Conservation (phyloP, 2,797 vertebrate genomes). For the Sparus aurata region DNA sequence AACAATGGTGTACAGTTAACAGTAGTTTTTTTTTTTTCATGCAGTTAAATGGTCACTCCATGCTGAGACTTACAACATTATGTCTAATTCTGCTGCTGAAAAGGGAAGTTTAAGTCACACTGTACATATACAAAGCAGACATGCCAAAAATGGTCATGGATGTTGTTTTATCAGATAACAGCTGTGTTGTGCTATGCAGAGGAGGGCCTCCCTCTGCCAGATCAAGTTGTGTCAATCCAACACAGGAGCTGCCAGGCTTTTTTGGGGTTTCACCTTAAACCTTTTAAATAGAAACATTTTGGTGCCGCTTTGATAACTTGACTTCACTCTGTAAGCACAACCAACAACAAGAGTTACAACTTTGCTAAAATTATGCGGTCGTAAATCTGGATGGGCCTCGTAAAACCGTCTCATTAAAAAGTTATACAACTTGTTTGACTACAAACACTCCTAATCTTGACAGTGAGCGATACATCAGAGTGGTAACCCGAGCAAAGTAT, state of each 20-base stretch:
- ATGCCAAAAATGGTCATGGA: not conserved
- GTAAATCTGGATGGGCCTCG: not conserved
- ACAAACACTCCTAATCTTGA: slow-evolving; percentile 15
- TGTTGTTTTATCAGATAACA: not conserved
- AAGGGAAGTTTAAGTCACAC: no score
- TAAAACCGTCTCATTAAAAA: slow-evolving; percentile 16
- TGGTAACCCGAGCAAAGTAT: not conserved
- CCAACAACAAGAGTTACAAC: not conserved
- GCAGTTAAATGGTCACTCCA: no score
- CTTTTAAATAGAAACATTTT: not conserved
- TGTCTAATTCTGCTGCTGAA: no score
- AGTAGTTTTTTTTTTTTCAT: no score
- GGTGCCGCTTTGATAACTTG: not conserved
- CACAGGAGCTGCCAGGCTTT: not conserved
- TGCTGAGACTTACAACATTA: not conserved
- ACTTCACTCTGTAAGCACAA: not conserved
- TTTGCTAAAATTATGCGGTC: not conserved
- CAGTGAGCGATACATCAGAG: not conserved
- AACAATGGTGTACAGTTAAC: not conserved
- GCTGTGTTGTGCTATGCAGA: not conserved
- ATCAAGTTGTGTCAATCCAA: slow-evolving; percentile 23
- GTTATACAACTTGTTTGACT: not conserved
- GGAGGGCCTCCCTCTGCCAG: not conserved
- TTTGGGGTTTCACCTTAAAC: not conserved
- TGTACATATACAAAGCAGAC: not conserved